Evolutionary conservation across 2,113 vertebrate genomes (phyloP).

Genomic region (Himantopus leucocephalus): DNA sequence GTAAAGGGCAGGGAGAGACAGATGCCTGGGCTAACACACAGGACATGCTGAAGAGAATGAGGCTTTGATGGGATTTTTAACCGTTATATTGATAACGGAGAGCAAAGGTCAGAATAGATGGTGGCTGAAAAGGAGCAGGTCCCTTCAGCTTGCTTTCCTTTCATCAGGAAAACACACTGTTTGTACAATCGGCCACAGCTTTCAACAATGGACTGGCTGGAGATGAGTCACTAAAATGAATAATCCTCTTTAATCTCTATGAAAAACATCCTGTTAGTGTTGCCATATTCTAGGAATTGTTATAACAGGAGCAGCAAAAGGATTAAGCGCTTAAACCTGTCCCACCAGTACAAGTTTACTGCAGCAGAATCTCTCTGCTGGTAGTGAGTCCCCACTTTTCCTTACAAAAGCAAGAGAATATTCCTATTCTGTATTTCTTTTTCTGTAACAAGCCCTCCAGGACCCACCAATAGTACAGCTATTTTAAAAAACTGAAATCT

Average conservation of each 20-base stretch:
- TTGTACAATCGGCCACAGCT: background rate
- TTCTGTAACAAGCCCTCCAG: background rate
- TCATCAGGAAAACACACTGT: background rate
- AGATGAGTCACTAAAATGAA: conserved; percentile 59
- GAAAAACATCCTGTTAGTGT: conserved; percentile 62
- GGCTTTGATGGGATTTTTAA: background rate
- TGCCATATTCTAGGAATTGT: conserved; percentile 60
- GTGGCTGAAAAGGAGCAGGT: background rate
- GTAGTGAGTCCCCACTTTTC: background rate
- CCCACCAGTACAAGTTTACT: conserved; percentile 4
- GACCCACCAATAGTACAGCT: background rate
- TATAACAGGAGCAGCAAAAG: conserved; percentile 34
- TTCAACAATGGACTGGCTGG: conserved; percentile 26
- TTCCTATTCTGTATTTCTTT: background rate
- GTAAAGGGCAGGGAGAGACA: background rate
- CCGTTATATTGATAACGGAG: background rate
- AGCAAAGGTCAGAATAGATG: background rate
- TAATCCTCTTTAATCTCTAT: conserved; percentile 59
- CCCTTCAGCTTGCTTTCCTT: conserved; percentile 24
- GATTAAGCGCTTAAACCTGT: conserved; percentile 52
- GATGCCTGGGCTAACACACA: background rate
- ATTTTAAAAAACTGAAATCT: background rate
- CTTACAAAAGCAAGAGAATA: background rate
- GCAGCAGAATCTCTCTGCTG: background rate
- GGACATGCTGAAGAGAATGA: background rate